Evolutionary conservation across 2,888 invertebrate genomes (phyloP).

Genomic region (Acholoe squamosa): DNA sequence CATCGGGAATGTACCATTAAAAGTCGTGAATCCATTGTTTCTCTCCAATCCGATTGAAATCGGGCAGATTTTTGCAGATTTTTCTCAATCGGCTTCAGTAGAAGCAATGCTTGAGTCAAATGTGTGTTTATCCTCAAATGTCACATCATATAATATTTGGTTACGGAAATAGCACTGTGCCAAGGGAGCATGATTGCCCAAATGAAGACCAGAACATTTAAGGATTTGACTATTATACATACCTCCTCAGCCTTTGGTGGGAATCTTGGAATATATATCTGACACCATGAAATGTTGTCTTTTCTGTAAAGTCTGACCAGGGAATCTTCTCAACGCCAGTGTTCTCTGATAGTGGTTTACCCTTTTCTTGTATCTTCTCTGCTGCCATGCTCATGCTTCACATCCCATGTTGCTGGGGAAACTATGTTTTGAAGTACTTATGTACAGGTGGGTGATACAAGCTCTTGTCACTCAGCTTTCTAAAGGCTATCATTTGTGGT

Average conservation of each 20-base stretch:
- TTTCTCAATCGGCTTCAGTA: no score
- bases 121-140: background rate
- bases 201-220: background rate
- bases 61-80: no score
- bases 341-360: background rate
- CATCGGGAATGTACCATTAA: no score
- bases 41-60: no score
- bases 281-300: background rate
- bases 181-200: background rate
- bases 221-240: background rate
- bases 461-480: no score
- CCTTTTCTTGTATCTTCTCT: background rate
- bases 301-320: background rate
- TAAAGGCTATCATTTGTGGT: no score
- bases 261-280: constrained; percentile 15
- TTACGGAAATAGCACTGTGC: background rate
- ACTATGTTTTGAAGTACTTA: no score
- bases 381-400: background rate
- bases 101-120: background rate
- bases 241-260: background rate
- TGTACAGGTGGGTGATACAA: no score
- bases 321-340: background rate
- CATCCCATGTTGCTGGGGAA: no score
- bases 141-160: background rate
- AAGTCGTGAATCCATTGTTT: background rate